Conservation (phyloP, 2,888 invertebrate species). For the Chymomyza caudatula region DNA sequence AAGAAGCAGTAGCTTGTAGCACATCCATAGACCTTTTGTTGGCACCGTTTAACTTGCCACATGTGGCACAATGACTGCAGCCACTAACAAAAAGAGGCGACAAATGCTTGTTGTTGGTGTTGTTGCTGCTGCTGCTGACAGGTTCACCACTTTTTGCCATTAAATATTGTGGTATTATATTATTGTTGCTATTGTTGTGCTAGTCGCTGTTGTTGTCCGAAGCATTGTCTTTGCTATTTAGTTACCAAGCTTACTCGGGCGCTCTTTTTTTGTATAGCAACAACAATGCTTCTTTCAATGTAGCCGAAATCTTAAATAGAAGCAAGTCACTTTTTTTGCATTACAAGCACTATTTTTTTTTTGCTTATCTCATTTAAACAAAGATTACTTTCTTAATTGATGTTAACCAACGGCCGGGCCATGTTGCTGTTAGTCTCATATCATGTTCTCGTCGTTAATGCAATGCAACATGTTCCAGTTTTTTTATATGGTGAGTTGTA, state of each 20-base stretch:
- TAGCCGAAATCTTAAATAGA: conserved; percentile 9
- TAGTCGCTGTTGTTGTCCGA: conserved; percentile 20
- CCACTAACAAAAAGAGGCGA: conserved; percentile 6
- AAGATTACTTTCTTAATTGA: not conserved
- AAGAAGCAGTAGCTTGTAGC: too few relatives aligned
- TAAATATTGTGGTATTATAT: conserved; percentile 36
- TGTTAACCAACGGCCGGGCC: not conserved
- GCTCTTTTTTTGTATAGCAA: conserved; percentile 13
- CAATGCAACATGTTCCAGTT: not conserved
- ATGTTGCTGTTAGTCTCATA: not conserved
- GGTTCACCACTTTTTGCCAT: conserved; percentile 27
- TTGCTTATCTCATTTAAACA: not conserved
- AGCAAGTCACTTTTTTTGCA: conserved; percentile 4
- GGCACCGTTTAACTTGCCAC: not conserved
- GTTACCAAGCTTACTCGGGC: conserved; percentile 26
- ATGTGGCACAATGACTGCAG: not conserved
- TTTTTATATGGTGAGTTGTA: not conserved
- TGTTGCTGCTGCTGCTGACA: conserved; percentile 7
- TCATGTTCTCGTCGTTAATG: not conserved
- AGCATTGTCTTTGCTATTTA: conserved; percentile 40
- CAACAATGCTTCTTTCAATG: not conserved
- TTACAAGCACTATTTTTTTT: not conserved
- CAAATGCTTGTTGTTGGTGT: conserved; percentile 3
- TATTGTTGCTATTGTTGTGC: conserved; percentile 2
- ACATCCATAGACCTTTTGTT: too few relatives aligned